Conservation (phyloP, 2,797 vertebrate genomes). For the Channallabes apus region DNA sequence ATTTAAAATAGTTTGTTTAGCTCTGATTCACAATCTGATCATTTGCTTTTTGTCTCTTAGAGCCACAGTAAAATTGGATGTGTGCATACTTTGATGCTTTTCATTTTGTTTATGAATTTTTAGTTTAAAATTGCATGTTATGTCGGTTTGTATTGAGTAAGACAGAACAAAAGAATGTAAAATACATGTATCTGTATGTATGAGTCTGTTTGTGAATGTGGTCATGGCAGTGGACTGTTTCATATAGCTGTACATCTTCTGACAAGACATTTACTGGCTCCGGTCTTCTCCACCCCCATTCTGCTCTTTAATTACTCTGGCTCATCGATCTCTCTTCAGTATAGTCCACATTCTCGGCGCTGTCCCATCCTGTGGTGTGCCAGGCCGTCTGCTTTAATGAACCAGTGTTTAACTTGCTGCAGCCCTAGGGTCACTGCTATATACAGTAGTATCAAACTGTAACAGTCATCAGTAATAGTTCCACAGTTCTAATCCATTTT, state of each 20-base stretch:
- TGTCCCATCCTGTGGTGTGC: constrained; percentile 57
- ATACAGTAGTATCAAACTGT: constrained; percentile 1
- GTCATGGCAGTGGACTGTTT: constrained; percentile 72
- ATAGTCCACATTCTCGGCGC: constrained; percentile 67
- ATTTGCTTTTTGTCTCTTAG: constrained; percentile 8
- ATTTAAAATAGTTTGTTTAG: constrained; percentile 23
- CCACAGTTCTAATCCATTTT: neutral
- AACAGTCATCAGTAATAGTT: neutral
- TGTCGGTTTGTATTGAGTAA: neutral
- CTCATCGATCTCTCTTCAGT: constrained; percentile 76
- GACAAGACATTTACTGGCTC: constrained; percentile 78
- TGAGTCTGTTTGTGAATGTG: constrained; percentile 48
- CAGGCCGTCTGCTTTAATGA: constrained; percentile 74
- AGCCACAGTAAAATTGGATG: neutral
- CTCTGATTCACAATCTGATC: neutral
- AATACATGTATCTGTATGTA: constrained; percentile 21
- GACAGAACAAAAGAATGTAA: neutral
- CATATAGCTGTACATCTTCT: constrained; percentile 72
- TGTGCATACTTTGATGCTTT: neutral
- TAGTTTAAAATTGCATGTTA: neutral
- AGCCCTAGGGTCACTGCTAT: constrained; percentile 45
- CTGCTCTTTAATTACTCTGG: constrained; percentile 83
- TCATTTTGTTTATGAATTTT: constrained; percentile 14
- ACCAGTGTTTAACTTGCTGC: constrained; percentile 69
- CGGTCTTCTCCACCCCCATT: constrained; percentile 53